Evolutionary conservation across 2,797 vertebrate species (phyloP).

Genomic region (Nannoperca australis): DNA sequence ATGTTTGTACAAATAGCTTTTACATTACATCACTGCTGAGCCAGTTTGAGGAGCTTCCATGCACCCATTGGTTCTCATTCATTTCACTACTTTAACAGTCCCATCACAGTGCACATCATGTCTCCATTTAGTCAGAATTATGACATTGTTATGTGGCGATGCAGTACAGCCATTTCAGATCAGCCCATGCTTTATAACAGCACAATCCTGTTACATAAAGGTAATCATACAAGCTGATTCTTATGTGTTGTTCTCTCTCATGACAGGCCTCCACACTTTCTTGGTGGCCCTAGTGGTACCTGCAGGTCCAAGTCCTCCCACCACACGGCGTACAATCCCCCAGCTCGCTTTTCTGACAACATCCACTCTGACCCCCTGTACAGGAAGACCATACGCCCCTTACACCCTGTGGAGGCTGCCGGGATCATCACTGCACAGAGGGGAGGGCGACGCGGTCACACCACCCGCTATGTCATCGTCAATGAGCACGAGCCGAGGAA

Average conservation of each 20-base stretch:
- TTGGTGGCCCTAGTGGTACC: slow-evolving; percentile 80
- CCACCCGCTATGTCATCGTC: slow-evolving; percentile 88
- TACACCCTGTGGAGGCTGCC: slow-evolving; percentile 64
- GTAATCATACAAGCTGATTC: slow-evolving; percentile 11
- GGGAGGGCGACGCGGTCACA: slow-evolving; percentile 74
- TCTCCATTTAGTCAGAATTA: not conserved
- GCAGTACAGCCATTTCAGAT: slow-evolving; percentile 11
- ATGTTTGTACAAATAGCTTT: not conserved
- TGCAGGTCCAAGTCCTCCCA: slow-evolving; percentile 84
- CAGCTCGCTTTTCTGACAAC: slow-evolving; percentile 76
- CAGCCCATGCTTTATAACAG: slow-evolving; percentile 2
- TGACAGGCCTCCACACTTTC: slow-evolving; percentile 81
- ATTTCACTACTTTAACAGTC: not conserved
- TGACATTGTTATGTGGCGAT: not conserved
- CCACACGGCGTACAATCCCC: slow-evolving; percentile 76
- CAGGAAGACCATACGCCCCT: slow-evolving; percentile 83
- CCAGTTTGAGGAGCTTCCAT: not conserved
- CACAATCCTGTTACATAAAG: not conserved
- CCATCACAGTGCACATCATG: not conserved
- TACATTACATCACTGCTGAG: slow-evolving; percentile 2
- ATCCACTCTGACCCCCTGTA: slow-evolving; percentile 89
- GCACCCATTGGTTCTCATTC: not conserved
- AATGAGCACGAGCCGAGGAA: slow-evolving; percentile 88
- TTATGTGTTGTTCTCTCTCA: slow-evolving; percentile 43
- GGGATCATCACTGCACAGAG: slow-evolving; percentile 77